Evolutionary conservation across 1,140 invertebrate species (phyloP).

Genomic region (Heliconius hermathena): DNA sequence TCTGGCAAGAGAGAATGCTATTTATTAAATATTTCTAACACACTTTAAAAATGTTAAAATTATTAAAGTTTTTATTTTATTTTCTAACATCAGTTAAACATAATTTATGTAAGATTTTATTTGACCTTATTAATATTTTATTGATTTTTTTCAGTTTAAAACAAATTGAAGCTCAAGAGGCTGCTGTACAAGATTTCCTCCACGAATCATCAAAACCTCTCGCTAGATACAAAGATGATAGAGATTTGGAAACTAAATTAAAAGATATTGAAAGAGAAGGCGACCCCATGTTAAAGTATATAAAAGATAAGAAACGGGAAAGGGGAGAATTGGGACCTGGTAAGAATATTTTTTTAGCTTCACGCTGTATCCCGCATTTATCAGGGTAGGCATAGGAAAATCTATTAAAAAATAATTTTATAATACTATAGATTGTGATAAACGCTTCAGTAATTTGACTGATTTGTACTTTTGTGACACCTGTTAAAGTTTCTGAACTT

Average conservation of each 20-base stretch:
- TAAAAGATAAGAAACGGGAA: slow-evolving; percentile 89
- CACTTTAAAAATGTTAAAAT: no score
- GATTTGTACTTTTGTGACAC: neutral
- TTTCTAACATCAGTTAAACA: no score
- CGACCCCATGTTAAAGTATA: slow-evolving; percentile 96
- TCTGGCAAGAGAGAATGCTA: no score
- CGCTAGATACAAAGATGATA: slow-evolving; percentile 93
- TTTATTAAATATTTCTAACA: no score
- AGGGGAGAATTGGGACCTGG: slow-evolving; percentile 71
- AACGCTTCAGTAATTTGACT: no score
- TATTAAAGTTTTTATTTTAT: no score
- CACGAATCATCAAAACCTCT: slow-evolving; percentile 95
- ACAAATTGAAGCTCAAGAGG: slow-evolving; percentile 89
- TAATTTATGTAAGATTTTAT: neutral
- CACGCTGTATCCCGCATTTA: neutral
- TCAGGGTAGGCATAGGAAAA: neutral
- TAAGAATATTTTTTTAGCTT: slow-evolving; percentile 33
- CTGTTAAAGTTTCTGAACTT: no score
- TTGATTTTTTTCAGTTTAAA: slow-evolving; percentile 83
- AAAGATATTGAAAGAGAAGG: slow-evolving; percentile 90
- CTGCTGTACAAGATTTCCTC: slow-evolving; percentile 86
- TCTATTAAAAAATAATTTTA: no score
- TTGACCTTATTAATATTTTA: neutral
- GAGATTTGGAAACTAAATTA: slow-evolving; percentile 91
- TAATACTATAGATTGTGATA: no score